phyloP scores from a whole-genome alignment of 2,113 vertebrate species.

The Sinocyclocheilus grahami region DNA sequence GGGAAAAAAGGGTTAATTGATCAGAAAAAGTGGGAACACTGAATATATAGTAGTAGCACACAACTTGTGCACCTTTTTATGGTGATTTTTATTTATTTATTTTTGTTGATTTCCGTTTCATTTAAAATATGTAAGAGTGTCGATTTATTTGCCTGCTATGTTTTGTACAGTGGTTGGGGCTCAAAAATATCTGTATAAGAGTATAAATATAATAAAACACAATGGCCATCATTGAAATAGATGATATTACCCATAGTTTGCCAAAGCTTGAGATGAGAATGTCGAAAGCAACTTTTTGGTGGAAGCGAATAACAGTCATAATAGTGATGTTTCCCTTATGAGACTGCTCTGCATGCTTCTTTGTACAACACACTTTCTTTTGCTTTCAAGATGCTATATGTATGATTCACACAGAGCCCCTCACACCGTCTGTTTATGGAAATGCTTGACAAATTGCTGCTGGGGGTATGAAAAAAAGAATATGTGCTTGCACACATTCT shows the following conservation, averaged over 20 bases:
- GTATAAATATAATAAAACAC: background rate
- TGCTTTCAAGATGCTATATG: constrained; percentile 8
- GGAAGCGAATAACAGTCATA: background rate
- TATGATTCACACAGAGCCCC: background rate
- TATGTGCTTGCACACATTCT: background rate
- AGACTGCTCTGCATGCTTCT: background rate
- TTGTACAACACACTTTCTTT: background rate
- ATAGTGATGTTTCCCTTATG: background rate
- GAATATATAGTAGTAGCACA: too few relatives aligned
- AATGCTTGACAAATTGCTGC: constrained; percentile 17
- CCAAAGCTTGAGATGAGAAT: background rate
- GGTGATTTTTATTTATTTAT: too few relatives aligned
- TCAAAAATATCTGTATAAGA: background rate
- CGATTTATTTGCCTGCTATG: background rate
- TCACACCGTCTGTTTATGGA: background rate
- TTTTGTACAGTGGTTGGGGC: background rate
- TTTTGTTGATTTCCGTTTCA: background rate
- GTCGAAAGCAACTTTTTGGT: background rate
- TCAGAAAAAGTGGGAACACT: too few relatives aligned
- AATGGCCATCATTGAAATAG: background rate
- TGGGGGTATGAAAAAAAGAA: background rate
- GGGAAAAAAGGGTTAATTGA: too few relatives aligned
- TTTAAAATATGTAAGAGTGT: background rate
- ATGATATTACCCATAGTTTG: background rate
- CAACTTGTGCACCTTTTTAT: too few relatives aligned